Evolutionary conservation across 2,797 vertebrate species (phyloP), one percentile per base, ranked within the genome.

Genomic region (Meriones psammophilus): DNA sequence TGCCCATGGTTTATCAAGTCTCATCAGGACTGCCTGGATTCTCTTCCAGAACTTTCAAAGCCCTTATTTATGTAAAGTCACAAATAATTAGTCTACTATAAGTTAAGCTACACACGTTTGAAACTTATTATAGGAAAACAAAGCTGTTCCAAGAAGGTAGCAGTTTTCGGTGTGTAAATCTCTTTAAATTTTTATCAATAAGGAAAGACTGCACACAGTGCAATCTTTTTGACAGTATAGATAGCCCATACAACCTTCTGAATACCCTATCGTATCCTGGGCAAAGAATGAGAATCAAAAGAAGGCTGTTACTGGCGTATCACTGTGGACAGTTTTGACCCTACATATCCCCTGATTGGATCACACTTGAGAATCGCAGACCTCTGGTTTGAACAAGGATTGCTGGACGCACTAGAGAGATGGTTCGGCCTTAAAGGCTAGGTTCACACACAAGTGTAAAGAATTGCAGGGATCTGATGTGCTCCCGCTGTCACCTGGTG

Each of bases 101-200:
- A 42, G 8, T 77, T 73, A 89, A 74, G 33, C 91, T 83, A 71
- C 42, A 56, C 2, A 9, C 12, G 0, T 92, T 94, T 74, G 2
- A 86, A 93, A 88, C 73, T n/a, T 77, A 4, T 79, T 95, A 92
- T 79, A 33, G 33, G 64, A 93, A 87, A 66, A 4, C 18, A 78
- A 80, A 91, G 88, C 28, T 22, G 1, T 50, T 68, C 33, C 6
- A 58, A 62, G 54, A 68, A 30, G 62, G 13, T 81, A 50, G 15
- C 46, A 91, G 46, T 54, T 92, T 79, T 77, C 22, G 60, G 22
- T 71, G 60, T 71, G 36, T 64, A 58, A 36, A 77, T 83, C 3
- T 77, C 54, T 54, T 89, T 77, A 69, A 68, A 60, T 12, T 62
- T 13, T 91, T 6, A 71, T 50, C 66, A 6, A 24, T 28, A 83